These are phyloP conservation scores for Erythrocercus mccallii DNA, from an alignment of 2,113 vertebrate genomes.

Conservation along the genomic window DNA sequence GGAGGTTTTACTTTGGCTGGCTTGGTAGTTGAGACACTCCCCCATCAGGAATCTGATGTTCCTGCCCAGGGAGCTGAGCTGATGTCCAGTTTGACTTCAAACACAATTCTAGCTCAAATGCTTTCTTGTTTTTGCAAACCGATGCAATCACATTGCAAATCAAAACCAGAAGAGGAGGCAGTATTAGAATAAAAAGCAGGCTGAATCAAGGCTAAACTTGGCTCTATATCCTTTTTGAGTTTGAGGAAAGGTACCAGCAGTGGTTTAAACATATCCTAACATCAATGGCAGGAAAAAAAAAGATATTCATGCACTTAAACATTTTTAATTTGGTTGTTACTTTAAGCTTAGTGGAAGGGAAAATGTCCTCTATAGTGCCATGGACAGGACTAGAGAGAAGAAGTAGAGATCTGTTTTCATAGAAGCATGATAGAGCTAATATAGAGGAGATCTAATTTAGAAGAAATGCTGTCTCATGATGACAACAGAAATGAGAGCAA, in stretches of 20 bases:
- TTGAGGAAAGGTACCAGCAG: background rate
- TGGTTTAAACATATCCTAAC: background rate
- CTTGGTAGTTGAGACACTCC: background rate
- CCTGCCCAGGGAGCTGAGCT: background rate
- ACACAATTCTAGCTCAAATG: background rate
- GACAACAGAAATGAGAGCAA: background rate
- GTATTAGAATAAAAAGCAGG: background rate
- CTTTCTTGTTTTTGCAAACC: background rate
- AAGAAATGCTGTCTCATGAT: background rate
- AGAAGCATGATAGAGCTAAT: background rate
- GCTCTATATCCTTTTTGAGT: background rate
- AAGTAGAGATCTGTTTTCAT: background rate
- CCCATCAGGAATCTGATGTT: background rate
- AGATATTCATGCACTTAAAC: background rate
- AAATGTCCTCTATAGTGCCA: background rate
- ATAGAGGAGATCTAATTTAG: background rate
- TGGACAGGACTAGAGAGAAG: background rate
- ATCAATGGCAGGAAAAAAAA: background rate
- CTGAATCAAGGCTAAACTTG: background rate
- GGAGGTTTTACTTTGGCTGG: background rate
- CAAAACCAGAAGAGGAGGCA: background rate
- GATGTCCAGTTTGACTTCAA: background rate
- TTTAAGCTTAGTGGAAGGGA: background rate
- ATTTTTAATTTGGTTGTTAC: background rate
- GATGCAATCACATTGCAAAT: background rate